These are phyloP conservation scores for Myiozetetes cayanensis DNA, from an alignment of 2,113 vertebrate species.

Conservation along the genomic window DNA sequence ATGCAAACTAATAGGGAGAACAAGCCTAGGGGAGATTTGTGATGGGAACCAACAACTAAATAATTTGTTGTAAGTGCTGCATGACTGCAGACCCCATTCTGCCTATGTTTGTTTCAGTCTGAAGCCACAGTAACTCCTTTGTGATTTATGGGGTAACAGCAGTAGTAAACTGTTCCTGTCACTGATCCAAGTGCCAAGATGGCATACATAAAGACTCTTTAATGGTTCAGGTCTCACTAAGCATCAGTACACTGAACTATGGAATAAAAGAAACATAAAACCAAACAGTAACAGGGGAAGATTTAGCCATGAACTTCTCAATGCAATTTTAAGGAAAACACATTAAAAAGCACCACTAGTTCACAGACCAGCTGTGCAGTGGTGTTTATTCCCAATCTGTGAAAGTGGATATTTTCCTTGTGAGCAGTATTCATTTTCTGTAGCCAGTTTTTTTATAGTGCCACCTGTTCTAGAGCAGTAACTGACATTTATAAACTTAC, in stretches of 20 bases:
- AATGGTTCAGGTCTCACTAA: not conserved
- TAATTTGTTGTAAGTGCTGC: not conserved
- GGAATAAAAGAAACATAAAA: conserved; percentile 32
- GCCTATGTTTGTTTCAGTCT: not conserved
- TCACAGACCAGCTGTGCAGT: conserved; percentile 27
- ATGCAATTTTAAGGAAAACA: conserved; percentile 37
- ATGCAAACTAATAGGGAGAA: not conserved
- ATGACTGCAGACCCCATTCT: not conserved
- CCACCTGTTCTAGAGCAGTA: conserved; percentile 51
- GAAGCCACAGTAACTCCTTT: not conserved
- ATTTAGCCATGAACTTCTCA: not conserved
- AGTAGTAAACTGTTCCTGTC: not conserved
- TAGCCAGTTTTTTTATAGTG: conserved; percentile 10
- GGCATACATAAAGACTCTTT: not conserved
- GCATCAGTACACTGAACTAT: not conserved
- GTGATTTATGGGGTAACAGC: not conserved
- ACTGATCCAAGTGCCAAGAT: not conserved
- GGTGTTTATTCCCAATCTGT: not conserved
- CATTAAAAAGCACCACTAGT: conserved; percentile 19
- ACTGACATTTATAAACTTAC: not conserved
- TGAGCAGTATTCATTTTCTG: conserved; percentile 9
- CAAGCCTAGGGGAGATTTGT: not conserved
- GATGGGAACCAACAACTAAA: not conserved
- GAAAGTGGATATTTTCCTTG: conserved; percentile 33
- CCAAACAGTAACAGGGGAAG: not conserved